Evolutionary conservation across 2,888 invertebrate species (phyloP).

Genomic region (Thecocarcelia acutangulata): DNA sequence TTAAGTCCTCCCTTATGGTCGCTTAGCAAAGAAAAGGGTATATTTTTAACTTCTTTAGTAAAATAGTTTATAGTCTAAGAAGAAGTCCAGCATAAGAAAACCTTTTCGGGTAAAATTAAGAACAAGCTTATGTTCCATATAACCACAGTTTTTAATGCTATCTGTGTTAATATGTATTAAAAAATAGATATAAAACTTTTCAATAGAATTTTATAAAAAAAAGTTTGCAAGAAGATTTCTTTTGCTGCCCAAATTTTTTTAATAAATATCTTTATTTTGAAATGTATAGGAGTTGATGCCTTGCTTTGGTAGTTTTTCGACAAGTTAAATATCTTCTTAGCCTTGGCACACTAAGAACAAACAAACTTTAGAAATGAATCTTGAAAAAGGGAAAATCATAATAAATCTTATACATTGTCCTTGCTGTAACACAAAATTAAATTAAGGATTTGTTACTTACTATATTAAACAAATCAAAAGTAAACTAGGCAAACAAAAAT

Average conservation of each 20-base stretch:
- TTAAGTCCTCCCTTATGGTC: no score
- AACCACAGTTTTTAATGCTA: no score
- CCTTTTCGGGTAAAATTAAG: no score
- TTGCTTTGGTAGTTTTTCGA: constrained; percentile 23
- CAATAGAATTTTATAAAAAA: no score
- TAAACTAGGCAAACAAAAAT: constrained; percentile 36
- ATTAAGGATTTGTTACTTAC: constrained; percentile 55
- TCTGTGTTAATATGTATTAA: no score
- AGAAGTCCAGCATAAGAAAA: no score
- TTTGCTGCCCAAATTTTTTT: background rate
- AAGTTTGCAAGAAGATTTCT: no score
- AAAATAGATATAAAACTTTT: no score
- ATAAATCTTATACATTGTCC: constrained; percentile 45
- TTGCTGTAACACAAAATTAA: constrained; percentile 48
- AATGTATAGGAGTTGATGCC: background rate
- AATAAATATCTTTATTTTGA: background rate
- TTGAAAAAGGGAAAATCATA: background rate
- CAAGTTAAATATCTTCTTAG: background rate
- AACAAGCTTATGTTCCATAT: no score
- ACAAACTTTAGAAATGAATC: background rate
- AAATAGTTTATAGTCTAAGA: no score
- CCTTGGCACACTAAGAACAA: background rate
- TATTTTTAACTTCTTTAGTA: no score
- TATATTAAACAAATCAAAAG: constrained; percentile 55
- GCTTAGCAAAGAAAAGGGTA: no score